Conservation (phyloP, 2,113 vertebrate species). For the Gopherus flavomarginatus region DNA sequence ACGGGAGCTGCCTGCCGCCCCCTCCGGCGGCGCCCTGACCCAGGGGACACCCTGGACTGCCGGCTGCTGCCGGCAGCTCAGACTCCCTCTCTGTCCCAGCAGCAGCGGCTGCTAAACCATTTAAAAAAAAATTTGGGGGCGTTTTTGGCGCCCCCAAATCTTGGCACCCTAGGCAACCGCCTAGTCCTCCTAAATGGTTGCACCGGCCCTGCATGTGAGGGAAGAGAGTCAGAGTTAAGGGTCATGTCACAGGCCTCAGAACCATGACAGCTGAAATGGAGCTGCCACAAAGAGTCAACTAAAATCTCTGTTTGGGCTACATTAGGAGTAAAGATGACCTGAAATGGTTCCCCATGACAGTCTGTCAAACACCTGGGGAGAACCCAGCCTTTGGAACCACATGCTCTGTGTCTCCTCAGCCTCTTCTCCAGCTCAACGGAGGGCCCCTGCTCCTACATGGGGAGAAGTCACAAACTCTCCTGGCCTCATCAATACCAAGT, state of each 20-base stretch:
- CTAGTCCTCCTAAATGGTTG: no score
- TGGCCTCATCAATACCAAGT: background rate
- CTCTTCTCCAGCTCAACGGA: background rate
- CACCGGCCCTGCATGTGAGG: background rate
- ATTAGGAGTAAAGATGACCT: background rate
- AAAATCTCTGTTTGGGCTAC: background rate
- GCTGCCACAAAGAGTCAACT: background rate
- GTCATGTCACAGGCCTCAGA: background rate
- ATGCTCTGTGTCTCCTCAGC: fast-evolving
- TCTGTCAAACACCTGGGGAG: background rate
- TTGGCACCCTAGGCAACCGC: no score
- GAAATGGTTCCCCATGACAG: background rate
- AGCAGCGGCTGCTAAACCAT: no score
- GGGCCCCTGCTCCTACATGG: background rate
- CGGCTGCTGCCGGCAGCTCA: no score
- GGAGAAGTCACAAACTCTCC: background rate
- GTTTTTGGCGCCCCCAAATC: no score
- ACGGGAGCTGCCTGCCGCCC: no score
- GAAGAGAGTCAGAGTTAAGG: background rate
- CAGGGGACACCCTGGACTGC: no score
- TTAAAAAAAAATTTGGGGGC: no score
- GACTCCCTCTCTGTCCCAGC: no score
- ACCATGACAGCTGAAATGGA: background rate
- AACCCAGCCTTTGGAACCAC: background rate
- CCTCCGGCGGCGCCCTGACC: no score